Conservation (phyloP, 2,113 vertebrate species). For the Falco punctatus region DNA sequence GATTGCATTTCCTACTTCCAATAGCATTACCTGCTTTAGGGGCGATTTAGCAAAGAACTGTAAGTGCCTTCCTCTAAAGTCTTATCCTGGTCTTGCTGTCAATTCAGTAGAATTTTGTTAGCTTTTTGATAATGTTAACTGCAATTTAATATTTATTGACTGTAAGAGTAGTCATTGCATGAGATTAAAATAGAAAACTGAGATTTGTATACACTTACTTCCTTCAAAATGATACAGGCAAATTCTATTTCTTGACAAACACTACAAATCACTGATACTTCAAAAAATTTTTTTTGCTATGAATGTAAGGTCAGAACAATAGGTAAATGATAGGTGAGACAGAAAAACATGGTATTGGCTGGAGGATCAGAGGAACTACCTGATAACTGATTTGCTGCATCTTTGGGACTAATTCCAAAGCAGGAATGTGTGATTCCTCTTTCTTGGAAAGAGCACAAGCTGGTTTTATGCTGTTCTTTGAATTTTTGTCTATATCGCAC, state of each 20-base stretch:
- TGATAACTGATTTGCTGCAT: not conserved
- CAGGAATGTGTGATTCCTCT: not conserved
- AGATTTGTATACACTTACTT: not conserved
- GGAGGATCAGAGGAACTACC: not conserved
- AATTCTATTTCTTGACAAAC: not conserved
- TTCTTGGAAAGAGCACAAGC: not conserved
- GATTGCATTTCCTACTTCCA: not conserved
- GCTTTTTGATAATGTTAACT: not conserved
- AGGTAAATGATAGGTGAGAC: not conserved
- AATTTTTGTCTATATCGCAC: not conserved
- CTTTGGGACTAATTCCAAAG: not conserved
- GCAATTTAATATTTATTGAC: not conserved
- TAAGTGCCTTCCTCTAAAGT: not conserved
- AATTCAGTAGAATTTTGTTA: not conserved
- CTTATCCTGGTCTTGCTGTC: not conserved
- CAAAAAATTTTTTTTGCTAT: not conserved
- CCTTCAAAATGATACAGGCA: not conserved
- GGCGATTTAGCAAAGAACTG: not conserved
- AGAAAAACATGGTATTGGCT: not conserved
- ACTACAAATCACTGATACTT: not conserved
- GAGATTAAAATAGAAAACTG: not conserved
- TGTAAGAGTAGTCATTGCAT: not conserved
- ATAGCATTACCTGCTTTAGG: not conserved
- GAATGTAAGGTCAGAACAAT: not conserved
- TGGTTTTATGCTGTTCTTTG: not conserved